Evolutionary conservation across 2,888 invertebrate genomes (phyloP), one percentile per base, ranked within the genome.

Genomic region (Caenorhabditis sp.): DNA sequence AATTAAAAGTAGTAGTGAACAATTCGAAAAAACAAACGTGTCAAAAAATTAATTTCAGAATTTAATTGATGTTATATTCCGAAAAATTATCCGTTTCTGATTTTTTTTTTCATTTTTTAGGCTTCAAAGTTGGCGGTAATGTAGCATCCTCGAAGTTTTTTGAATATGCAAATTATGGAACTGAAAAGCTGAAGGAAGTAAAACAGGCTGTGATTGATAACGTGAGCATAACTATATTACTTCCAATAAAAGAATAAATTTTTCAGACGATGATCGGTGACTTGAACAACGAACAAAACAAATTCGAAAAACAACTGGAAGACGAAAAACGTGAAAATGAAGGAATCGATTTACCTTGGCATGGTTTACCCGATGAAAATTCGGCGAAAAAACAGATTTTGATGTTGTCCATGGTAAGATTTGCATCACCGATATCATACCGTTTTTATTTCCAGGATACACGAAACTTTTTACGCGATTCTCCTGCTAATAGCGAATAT

Each of bases 211-310:
- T 77, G 20, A 76, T 69, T 38, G 78, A 81, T 43, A 70, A 76
- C 60, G 80, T 77, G 49, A 71, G 65, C 1, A 2, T 26, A 26
- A 26, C 17, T 21, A n/a, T 2, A 7, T 21, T 56, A 31, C 10
- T 57, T 26, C 4, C 8, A 31, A 8, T 25, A 3, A 26, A 36
- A n/a, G 10, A 5, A 36, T 38, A 52, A 52, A 27, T 20, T 25
- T 59, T 68, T 10, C 91, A 96, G 96, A 95, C 94, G 89, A 93
- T 99, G 89, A 91, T 99, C 86, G 95, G 95, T 63, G 97, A 97
- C 88, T 94, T 99, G 90, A 95, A 95, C 89, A 94, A 94, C 88
- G 97, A 97, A 88, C 96, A 97, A 89, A 95, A 95, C 85, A 94
- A 95, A 59, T 97, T 97, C 90, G 92, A 95, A 86, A 94, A 94